These are phyloP conservation scores for Aurelia sp. DNA, from an alignment of 30 jellyfish, hydroid and myxozoan species.

Conservation along the genomic window DNA sequence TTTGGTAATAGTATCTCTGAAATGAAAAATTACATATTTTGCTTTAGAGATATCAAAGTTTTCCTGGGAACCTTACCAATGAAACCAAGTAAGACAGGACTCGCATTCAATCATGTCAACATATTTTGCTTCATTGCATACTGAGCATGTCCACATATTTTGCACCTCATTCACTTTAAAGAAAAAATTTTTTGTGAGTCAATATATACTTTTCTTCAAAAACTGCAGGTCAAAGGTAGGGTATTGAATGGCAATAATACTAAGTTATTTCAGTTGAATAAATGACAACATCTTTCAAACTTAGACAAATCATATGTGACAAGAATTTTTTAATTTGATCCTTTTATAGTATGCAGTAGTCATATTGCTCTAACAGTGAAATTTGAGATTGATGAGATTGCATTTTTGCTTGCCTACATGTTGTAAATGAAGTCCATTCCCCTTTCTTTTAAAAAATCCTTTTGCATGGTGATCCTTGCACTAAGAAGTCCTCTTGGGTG, in stretches of 20 bases:
- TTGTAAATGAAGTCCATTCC: no score
- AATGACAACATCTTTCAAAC: no score
- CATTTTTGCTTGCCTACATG: no score
- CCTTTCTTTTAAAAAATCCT: no score
- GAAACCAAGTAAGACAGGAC: constrained; percentile 34
- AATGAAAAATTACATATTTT: not conserved
- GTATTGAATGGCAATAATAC: constrained; percentile 10
- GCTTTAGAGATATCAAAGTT: not conserved
- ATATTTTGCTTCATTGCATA: constrained; percentile 35
- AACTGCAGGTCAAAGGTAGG: constrained; percentile 3
- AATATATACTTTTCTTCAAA: not conserved
- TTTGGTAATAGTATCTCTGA: not conserved
- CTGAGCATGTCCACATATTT: constrained; percentile 46
- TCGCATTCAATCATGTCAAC: constrained; percentile 61
- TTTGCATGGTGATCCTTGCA: no score
- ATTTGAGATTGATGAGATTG: no score
- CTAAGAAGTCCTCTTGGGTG: no score
- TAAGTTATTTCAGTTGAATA: no score
- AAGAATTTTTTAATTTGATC: no score
- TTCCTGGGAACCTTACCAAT: constrained; percentile 25
- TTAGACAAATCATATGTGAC: no score
- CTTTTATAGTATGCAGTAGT: no score
- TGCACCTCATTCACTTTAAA: constrained; percentile 24
- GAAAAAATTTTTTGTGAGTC: not conserved
- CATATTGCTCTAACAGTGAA: no score